Conservation (phyloP, 92 coral and sea anemone species). For the Porites evermanni region DNA sequence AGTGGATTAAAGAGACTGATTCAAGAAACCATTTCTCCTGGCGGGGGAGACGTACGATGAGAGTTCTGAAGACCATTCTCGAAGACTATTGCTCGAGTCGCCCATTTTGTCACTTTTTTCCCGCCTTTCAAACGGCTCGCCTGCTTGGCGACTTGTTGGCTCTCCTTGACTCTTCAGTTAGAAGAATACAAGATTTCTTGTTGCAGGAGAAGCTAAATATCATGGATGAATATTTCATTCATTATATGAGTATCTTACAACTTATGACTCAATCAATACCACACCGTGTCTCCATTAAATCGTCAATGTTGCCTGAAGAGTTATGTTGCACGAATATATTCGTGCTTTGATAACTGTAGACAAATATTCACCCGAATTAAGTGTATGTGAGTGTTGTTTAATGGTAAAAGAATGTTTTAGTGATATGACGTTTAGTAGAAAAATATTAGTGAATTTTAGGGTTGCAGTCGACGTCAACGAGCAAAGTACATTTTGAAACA, state of each 20-base stretch:
- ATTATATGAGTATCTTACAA: not conserved
- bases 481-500: not conserved
- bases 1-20: too few species aligned
- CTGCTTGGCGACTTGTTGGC: too few species aligned
- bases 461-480: not conserved
- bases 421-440: not conserved
- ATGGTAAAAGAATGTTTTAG: not conserved
- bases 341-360: not conserved
- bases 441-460: not conserved
- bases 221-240: not conserved
- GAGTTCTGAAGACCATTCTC: too few species aligned
- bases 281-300: not conserved
- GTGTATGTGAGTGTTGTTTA: not conserved
- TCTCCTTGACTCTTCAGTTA: not conserved
- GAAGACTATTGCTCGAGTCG: too few species aligned
- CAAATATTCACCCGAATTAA: not conserved
- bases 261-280: conserved; percentile 6
- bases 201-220: not conserved
- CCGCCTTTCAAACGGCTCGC: too few species aligned
- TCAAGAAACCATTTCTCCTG: too few species aligned
- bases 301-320: not conserved
- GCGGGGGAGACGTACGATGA: too few species aligned
- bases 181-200: not conserved
- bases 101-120: too few species aligned
- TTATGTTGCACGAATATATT: not conserved